phyloP scores from a whole-genome alignment of 2,113 vertebrate genomes.

The Alligator mississippiensis region DNA sequence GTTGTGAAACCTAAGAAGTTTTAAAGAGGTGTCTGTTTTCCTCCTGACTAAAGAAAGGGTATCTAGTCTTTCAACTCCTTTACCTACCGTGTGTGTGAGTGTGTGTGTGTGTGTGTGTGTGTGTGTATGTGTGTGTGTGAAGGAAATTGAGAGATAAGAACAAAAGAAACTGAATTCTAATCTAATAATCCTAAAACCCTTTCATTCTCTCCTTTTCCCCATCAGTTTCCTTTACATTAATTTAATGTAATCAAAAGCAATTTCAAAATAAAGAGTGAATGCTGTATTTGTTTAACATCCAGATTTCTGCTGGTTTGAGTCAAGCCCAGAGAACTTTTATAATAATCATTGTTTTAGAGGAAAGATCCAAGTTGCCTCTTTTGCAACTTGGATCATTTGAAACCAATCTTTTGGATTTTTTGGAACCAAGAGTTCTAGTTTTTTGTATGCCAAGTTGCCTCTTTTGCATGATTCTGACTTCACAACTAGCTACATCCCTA shows the following conservation, averaged over 20 bases:
- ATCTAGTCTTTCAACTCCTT: background rate
- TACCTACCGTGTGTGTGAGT: background rate
- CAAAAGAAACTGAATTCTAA: background rate
- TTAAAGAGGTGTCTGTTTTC: background rate
- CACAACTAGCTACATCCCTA: background rate
- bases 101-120: background rate
- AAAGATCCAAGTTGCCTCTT: background rate
- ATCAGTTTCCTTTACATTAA: background rate
- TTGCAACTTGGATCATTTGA: background rate
- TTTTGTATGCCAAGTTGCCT: background rate
- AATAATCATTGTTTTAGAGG: background rate
- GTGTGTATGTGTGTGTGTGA: too few species aligned
- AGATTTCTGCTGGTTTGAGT: slow-evolving; percentile 8
- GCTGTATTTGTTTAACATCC: slow-evolving; percentile 5
- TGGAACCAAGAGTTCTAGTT: too few species aligned
- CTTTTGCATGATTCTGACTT: slow-evolving; percentile 9
- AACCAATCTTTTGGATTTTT: too few species aligned
- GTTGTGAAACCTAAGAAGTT: background rate
- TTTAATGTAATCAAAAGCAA: slow-evolving; percentile 10
- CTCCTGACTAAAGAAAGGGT: background rate
- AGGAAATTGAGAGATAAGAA: background rate
- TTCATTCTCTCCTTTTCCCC: background rate
- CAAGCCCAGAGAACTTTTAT: slow-evolving; percentile 6
- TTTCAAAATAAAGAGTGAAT: background rate
- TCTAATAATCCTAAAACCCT: background rate